Percentiles rank a stretch among this genome's conserved stretches.
Evolutionary conservation across 2,888 invertebrate genomes (phyloP).

Genomic region (Apodemia hepburni): DNA sequence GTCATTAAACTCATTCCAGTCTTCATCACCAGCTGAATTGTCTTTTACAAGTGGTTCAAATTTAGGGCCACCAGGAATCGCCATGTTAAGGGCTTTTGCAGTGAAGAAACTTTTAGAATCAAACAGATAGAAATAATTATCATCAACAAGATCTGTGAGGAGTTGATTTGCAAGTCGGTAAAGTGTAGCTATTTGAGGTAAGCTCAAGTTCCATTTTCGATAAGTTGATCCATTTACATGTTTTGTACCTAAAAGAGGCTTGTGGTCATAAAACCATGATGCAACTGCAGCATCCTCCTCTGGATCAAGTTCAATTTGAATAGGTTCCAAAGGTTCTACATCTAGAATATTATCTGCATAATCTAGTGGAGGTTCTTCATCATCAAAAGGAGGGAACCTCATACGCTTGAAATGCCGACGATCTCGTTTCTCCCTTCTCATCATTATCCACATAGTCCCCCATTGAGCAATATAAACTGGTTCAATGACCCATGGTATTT

Average conservation of each 20-base stretch:
- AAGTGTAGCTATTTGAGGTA: slow-evolving; percentile 98
- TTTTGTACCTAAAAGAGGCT: slow-evolving; percentile 95
- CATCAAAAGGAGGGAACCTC: slow-evolving; percentile 99
- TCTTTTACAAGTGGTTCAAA: slow-evolving; percentile 99
- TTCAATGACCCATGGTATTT: slow-evolving; percentile 99
- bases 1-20: slow-evolving; percentile 99
- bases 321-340: slow-evolving; percentile 99
- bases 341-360: slow-evolving; percentile 99
- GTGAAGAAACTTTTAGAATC: slow-evolving; percentile 99
- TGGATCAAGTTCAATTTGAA: slow-evolving; percentile 97
- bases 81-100: slow-evolving; percentile 99
- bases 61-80: slow-evolving; percentile 99
- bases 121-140: slow-evolving; percentile 99
- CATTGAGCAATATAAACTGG: slow-evolving; percentile 99
- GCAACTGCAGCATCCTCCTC: slow-evolving; percentile 95
- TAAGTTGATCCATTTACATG: slow-evolving; percentile 98
- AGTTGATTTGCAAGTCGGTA: slow-evolving; percentile 99
- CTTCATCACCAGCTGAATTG: slow-evolving; percentile 98
- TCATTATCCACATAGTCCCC: slow-evolving; percentile 99
- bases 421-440: slow-evolving; percentile 99
- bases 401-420: slow-evolving; percentile 99
- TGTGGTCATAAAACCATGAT: slow-evolving; percentile 99
- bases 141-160: slow-evolving; percentile 97
- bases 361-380: slow-evolving; percentile 99
- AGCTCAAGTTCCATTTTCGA: slow-evolving; percentile 95